Conservation (phyloP, 2,888 invertebrate genomes). For the Bruchidius siliquastri region DNA sequence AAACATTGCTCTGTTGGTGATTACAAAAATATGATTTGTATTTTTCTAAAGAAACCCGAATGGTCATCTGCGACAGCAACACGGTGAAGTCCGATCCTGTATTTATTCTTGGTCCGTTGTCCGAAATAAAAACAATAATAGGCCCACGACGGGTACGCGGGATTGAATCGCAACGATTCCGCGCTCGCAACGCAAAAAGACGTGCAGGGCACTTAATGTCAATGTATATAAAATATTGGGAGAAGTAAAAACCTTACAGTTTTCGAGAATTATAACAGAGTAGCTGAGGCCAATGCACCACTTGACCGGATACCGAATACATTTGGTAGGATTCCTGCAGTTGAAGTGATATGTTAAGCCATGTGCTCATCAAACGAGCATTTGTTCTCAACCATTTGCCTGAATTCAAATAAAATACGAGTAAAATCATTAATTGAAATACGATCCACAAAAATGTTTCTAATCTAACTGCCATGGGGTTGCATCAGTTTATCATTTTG, state of each 20-base stretch:
- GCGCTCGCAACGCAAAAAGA: constrained; percentile 13
- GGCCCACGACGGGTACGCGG: neutral
- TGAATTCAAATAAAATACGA: too few species aligned
- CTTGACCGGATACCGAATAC: neutral
- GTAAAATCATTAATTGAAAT: too few species aligned
- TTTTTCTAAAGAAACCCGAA: too few species aligned
- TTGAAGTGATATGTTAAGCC: neutral
- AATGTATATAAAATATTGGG: constrained; percentile 13
- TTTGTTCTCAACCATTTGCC: too few species aligned
- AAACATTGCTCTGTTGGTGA: too few species aligned
- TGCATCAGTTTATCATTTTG: too few species aligned
- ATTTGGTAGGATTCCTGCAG: neutral
- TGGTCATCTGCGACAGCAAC: too few species aligned
- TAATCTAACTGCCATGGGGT: too few species aligned
- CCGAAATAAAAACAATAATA: neutral
- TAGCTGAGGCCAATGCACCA: neutral
- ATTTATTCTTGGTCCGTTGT: neutral
- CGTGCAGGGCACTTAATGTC: constrained; percentile 17
- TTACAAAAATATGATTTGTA: too few species aligned
- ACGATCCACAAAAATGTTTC: too few species aligned
- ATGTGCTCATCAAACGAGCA: too few species aligned
- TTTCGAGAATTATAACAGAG: constrained; percentile 16
- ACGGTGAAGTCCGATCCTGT: too few species aligned
- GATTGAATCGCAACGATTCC: neutral
- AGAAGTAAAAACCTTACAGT: constrained; percentile 16